A percentile compares a stretch with the other conserved stretches of the same genome.
Evolutionary conservation across 2,113 vertebrate genomes (phyloP).

Genomic region (Odocoileus hemionus): DNA sequence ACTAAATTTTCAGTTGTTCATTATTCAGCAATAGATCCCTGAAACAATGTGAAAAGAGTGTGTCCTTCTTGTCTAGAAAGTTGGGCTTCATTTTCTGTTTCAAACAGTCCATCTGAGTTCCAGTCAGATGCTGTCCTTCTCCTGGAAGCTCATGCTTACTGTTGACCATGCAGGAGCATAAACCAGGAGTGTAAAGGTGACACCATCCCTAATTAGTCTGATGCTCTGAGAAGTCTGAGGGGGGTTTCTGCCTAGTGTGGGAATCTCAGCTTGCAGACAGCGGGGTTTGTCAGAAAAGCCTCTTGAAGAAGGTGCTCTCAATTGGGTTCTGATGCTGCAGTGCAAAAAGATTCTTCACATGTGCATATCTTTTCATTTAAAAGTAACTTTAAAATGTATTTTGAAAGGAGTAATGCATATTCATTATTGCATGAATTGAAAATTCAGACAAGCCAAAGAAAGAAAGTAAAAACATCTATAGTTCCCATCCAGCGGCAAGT

Average conservation of each 20-base stretch:
- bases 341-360: not conserved
- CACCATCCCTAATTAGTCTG: not conserved
- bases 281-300: not conserved
- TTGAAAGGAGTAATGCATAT: not conserved
- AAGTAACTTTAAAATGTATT: not conserved
- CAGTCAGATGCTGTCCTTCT: not conserved
- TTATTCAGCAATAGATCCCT: not conserved
- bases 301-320: not conserved
- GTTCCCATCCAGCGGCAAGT: not conserved
- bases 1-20: not conserved
- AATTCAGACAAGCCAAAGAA: slow-evolving; percentile 10
- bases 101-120: not conserved
- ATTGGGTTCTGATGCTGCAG: not conserved
- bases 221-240: not conserved
- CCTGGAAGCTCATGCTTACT: not conserved
- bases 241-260: not conserved
- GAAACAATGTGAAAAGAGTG: not conserved
- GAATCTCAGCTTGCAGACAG: not conserved
- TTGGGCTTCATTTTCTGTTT: not conserved
- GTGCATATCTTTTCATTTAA: not conserved
- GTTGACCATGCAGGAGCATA: not conserved
- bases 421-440: not conserved
- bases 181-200: not conserved
- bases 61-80: not conserved
- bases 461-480: not conserved